These are phyloP conservation scores for Tetragonula clypearis DNA, from an alignment of 1,140 invertebrate species.

Conservation along the genomic window DNA sequence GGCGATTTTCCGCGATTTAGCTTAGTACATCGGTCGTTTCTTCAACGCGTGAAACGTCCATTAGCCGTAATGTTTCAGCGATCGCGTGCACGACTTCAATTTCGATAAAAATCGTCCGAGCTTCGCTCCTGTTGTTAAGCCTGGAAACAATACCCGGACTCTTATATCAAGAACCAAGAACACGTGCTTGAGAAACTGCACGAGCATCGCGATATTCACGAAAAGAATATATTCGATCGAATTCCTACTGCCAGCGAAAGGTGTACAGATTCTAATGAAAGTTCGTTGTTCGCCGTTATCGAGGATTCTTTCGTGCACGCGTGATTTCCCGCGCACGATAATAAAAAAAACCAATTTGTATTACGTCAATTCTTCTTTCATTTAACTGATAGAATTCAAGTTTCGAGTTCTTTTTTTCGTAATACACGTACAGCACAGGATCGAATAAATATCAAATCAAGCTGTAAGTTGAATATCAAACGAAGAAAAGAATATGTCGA, in stretches of 20 bases:
- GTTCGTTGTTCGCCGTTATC: neutral
- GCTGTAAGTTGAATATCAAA: neutral
- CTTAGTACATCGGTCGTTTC: neutral
- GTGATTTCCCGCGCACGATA: neutral
- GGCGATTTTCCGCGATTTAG: neutral
- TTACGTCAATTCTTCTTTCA: too few species aligned
- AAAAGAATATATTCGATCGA: conserved; percentile 29
- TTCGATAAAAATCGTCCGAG: conserved; percentile 11
- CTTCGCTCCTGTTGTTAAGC: neutral
- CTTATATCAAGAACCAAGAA: neutral
- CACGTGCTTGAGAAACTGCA: conserved; percentile 4
- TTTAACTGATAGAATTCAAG: too few species aligned
- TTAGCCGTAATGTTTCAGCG: neutral
- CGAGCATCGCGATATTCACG: conserved; percentile 9
- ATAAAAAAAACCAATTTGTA: too few species aligned
- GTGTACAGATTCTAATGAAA: neutral
- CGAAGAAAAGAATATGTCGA: neutral
- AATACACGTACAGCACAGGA: neutral
- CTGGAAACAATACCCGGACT: neutral
- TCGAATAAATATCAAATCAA: neutral
- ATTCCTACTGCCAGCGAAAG: neutral
- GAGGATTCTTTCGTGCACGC: neutral
- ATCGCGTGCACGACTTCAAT: neutral
- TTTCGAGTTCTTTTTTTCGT: too few species aligned
- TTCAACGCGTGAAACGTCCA: neutral